Conservation (phyloP, 1,140 invertebrate species). For the Trachymyrmex septentrionalis region DNA sequence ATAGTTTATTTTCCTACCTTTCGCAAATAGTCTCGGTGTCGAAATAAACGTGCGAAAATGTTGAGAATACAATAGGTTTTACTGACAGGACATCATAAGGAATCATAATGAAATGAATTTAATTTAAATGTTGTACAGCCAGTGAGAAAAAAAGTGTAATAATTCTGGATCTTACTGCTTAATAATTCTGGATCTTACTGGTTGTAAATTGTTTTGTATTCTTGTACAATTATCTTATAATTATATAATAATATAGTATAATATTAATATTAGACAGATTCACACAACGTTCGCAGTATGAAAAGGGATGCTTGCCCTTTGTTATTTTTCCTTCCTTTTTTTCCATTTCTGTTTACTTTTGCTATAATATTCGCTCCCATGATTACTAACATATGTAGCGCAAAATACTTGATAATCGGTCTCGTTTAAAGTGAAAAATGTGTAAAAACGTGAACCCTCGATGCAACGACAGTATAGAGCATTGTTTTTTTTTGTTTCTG, state of each 20-base stretch:
- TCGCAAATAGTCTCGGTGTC: not conserved
- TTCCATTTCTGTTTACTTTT: conserved; percentile 66
- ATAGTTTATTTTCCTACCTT: conserved; percentile 8
- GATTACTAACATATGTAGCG: conserved; percentile 78
- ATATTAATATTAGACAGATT: conserved; percentile 85
- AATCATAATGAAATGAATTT: conserved; percentile 85
- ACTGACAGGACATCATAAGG: conserved; percentile 47
- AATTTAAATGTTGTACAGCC: conserved; percentile 86
- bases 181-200: conserved; percentile 82
- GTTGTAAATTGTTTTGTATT: conserved; percentile 83
- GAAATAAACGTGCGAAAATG: conserved; percentile 16
- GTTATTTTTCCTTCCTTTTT: conserved; percentile 66
- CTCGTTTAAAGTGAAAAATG: conserved; percentile 84
- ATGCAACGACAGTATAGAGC: conserved; percentile 82
- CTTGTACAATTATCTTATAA: conserved; percentile 85
- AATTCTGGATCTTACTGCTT: conserved; percentile 83
- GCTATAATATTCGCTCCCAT: conserved; percentile 69
- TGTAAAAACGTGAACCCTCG: conserved; percentile 85
- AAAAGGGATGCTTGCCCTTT: conserved; percentile 74
- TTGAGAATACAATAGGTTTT: conserved; percentile 35
- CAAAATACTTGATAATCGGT: conserved; percentile 81
- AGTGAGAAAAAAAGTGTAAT: conserved; percentile 85
- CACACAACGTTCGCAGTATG: conserved; percentile 83
- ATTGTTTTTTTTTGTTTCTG: conserved; percentile 75
- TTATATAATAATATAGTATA: conserved; percentile 82